Evolutionary conservation across 2,888 invertebrate species (phyloP).

Genomic region (Venusia cambrica): DNA sequence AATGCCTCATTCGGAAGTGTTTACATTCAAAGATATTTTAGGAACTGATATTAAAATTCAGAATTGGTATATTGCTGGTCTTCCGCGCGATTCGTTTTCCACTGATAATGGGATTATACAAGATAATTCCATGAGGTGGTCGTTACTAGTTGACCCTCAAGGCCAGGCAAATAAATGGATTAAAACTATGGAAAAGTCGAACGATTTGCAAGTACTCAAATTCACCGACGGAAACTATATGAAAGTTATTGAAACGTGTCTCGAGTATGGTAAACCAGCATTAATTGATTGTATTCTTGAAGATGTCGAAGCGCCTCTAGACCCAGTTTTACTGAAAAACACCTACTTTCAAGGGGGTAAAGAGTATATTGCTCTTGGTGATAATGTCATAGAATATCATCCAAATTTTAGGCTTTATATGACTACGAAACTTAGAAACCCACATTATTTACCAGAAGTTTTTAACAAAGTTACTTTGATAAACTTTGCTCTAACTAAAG

Average conservation of each 20-base stretch:
- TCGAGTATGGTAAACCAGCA: slow-evolving; percentile 89
- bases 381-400: slow-evolving; percentile 89
- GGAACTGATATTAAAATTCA: slow-evolving; percentile 94
- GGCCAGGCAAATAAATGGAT: slow-evolving; percentile 93
- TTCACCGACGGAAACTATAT: slow-evolving; percentile 89
- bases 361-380: slow-evolving; percentile 88
- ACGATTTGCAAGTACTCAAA: slow-evolving; percentile 86
- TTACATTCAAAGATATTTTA: slow-evolving; percentile 86
- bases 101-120: slow-evolving; percentile 93
- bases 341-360: slow-evolving; percentile 87
- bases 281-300: slow-evolving; percentile 89
- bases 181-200: slow-evolving; percentile 89
- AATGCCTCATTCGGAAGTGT: slow-evolving; percentile 89
- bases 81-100: slow-evolving; percentile 91
- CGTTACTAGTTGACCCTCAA: slow-evolving; percentile 91
- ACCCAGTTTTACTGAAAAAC: slow-evolving; percentile 87
- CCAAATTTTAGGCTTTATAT: slow-evolving; percentile 88
- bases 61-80: slow-evolving; percentile 90
- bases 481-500: slow-evolving; percentile 91
- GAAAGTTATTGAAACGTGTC: slow-evolving; percentile 86
- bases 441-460: slow-evolving; percentile 92
- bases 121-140: slow-evolving; percentile 89
- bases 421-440: slow-evolving; percentile 91
- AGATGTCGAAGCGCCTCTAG: slow-evolving; percentile 88
- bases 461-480: slow-evolving; percentile 91